phyloP scores from a whole-genome alignment of 2,797 vertebrate species.

The Xenops minutus region DNA sequence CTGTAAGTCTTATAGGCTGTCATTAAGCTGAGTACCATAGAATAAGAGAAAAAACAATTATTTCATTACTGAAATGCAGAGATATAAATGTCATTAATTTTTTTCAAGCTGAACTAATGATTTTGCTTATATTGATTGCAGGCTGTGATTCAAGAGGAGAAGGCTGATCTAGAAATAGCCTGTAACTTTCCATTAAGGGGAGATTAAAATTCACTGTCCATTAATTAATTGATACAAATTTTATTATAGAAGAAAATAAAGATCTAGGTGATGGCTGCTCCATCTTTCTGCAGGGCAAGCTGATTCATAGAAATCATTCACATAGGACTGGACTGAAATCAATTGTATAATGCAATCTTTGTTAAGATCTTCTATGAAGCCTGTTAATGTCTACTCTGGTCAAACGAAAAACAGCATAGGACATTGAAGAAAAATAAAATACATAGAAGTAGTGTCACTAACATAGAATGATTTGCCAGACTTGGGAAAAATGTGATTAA shows the following conservation, averaged over 20 bases:
- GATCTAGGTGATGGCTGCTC: slow-evolving; percentile 7
- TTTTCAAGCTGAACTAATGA: slow-evolving; percentile 34
- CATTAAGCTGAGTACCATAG: slow-evolving; percentile 36
- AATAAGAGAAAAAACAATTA: slow-evolving; percentile 26
- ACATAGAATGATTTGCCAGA: not conserved
- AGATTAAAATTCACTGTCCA: not conserved
- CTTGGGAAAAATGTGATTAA: not conserved
- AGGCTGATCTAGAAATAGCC: not conserved
- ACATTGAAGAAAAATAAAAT: slow-evolving; percentile 16
- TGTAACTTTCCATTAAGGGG: not conserved
- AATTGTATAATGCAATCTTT: slow-evolving; percentile 32
- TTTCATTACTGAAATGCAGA: slow-evolving; percentile 52
- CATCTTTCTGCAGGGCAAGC: not conserved
- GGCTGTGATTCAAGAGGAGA: not conserved
- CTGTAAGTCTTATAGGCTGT: not conserved
- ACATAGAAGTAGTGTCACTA: not conserved
- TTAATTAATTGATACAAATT: slow-evolving; percentile 29
- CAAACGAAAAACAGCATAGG: not conserved
- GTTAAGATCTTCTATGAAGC: slow-evolving; percentile 16
- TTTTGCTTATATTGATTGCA: not conserved
- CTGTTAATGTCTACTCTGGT: slow-evolving; percentile 7
- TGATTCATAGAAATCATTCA: slow-evolving; percentile 48
- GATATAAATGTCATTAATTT: slow-evolving; percentile 37
- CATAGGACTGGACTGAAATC: not conserved
- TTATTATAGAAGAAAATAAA: slow-evolving; percentile 2